Evolutionary conservation across 2,113 vertebrate species (phyloP).

Genomic region (Heteronetta atricapilla): DNA sequence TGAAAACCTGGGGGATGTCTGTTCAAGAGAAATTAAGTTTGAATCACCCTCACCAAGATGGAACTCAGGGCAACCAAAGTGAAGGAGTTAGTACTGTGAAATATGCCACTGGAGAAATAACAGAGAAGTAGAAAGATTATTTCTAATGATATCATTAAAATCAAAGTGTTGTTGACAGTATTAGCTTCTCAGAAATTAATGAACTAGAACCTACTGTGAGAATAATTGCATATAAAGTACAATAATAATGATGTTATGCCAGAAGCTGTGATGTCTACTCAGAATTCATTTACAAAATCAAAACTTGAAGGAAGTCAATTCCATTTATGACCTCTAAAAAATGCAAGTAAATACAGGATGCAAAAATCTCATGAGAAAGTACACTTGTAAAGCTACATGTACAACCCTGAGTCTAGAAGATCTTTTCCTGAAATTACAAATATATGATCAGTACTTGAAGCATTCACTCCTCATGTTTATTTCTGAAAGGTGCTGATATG

Average conservation of each 20-base stretch:
- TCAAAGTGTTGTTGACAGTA: background rate
- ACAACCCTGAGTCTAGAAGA: background rate
- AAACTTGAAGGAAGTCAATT: background rate
- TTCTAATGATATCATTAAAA: slow-evolving; percentile 35
- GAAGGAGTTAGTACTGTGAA: background rate
- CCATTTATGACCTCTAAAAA: background rate
- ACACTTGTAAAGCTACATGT: background rate
- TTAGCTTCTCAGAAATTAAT: slow-evolving; percentile 28
- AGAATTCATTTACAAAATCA: slow-evolving; percentile 33
- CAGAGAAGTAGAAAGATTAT: background rate
- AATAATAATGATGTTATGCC: background rate
- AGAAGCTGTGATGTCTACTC: background rate
- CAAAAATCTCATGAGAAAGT: background rate
- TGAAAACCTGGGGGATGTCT: background rate
- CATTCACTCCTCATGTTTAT: background rate
- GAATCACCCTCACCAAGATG: background rate
- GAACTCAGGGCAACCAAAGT: background rate
- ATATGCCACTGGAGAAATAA: background rate
- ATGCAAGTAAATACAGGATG: background rate
- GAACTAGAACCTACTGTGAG: slow-evolving; percentile 22
- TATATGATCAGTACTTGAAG: background rate
- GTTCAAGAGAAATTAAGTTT: background rate
- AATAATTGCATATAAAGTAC: slow-evolving; percentile 27
- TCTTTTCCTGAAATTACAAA: background rate
- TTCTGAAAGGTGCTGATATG: background rate